Evolutionary conservation across 2,797 vertebrate species (phyloP), one percentile per base, ranked within the genome.

Genomic region (Tokudaia muenninki): DNA sequence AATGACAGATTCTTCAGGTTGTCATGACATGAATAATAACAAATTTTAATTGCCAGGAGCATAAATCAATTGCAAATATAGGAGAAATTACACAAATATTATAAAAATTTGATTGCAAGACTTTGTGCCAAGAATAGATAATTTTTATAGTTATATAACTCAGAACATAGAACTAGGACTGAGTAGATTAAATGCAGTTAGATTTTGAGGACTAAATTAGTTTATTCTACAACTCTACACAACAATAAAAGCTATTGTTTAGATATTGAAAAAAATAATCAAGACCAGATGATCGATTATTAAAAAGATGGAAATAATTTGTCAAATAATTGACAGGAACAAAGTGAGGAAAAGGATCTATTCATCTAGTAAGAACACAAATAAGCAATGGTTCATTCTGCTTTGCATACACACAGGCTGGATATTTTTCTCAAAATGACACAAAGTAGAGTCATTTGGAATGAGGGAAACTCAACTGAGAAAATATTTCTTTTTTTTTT

Each of bases 11-110:
- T 52, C 24, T 91, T 77, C 11, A 77, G 87, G 37, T 63, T 75
- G 17, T 13, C 12, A 75, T 80, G 63, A 34, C 50, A 37, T 52
- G 21, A 83, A 80, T 50, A 50, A 79, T n/a, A 81, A 81, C 50
- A 63, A 44, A 6, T 12, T 50, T 67, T 47, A 61, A 74, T 2
- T 24, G 10, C 67, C 0, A 1, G 26, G 17, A 37, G 0, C 0
- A 13, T 26, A 8, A 93, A 77, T 44, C 41, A n/a, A 22, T 16
- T 92, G 14, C 10, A 78, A 78, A 1, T 3, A 6, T 34, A 0
- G 0, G 37, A 24, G 11, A 50, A 90, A 77, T 24, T 12, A n/a
- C 67, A 59, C 31, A 82, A 67, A 91, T 1, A 50, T 72, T 50
- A 29, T 63, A 29, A n/a, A 74, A 47, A 5, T 47, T 74, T 5